Evolutionary conservation across 2,888 invertebrate species (phyloP).

Genomic region (Tachina grossa): DNA sequence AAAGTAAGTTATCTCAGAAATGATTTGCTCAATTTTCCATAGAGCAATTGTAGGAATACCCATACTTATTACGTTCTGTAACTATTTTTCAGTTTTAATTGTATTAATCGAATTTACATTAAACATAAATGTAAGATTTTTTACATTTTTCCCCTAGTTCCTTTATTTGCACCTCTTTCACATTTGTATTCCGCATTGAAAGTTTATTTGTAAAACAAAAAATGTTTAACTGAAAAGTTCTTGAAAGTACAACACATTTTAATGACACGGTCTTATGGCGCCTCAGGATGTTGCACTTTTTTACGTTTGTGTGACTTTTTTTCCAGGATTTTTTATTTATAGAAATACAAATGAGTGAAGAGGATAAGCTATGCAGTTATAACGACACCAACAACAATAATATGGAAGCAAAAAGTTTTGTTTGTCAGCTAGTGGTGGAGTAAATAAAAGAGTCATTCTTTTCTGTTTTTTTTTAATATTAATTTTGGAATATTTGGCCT

Average conservation of each 20-base stretch:
- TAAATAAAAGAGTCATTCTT: constrained; percentile 51
- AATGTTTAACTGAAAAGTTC: constrained; percentile 62
- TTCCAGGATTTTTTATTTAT: constrained; percentile 26
- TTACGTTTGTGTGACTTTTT: constrained; percentile 22
- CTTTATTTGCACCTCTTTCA: constrained; percentile 13
- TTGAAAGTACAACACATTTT: constrained; percentile 63
- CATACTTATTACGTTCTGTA: too few relatives aligned
- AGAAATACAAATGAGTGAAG: constrained; percentile 3
- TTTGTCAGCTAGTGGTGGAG: constrained; percentile 13
- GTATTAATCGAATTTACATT: too few relatives aligned
- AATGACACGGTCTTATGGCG: constrained; percentile 63
- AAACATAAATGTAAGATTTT: background rate
- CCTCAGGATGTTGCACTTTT: constrained; percentile 64
- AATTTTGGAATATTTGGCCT: constrained; percentile 14
- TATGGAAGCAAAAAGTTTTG: background rate
- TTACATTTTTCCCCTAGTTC: background rate
- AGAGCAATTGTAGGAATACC: too few relatives aligned
- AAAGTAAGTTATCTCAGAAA: too few relatives aligned
- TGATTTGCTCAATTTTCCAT: too few relatives aligned
- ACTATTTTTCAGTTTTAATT: too few relatives aligned
- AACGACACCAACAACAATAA: background rate
- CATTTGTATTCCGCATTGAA: constrained; percentile 33
- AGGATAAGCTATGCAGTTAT: background rate
- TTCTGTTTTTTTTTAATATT: constrained; percentile 9
- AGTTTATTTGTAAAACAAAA: constrained; percentile 59